A percentile compares a stretch with the other conserved stretches of the same genome.
phyloP scores from a whole-genome alignment of 2,888 invertebrate genomes.

The Eudasyphora cyanicolor region DNA sequence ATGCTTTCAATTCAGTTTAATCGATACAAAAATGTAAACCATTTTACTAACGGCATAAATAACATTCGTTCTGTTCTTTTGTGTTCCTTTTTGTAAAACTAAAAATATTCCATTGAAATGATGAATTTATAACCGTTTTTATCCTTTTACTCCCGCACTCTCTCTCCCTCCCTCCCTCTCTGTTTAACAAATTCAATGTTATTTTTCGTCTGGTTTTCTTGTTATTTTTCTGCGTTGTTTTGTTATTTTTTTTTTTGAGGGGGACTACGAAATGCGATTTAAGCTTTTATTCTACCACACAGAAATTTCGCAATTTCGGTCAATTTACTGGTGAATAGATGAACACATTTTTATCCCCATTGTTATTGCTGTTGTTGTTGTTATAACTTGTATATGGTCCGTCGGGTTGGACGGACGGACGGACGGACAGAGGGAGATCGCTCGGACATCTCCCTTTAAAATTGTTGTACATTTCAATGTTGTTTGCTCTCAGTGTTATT shows the following conservation, averaged over 20 bases:
- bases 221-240: no score
- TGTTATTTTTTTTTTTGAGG: no score
- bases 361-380: no score
- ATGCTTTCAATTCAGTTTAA: no score
- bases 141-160: neutral
- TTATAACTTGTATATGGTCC: constrained; percentile 15
- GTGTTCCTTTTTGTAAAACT: neutral
- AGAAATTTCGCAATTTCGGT: constrained; percentile 18
- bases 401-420: neutral
- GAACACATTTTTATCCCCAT: constrained; percentile 19
- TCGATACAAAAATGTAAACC: no score
- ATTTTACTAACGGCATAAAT: neutral
- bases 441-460: neutral
- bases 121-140: neutral
- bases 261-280: constrained; percentile 30
- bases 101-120: neutral
- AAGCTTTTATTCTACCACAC: neutral
- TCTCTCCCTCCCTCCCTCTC: no score
- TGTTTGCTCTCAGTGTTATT: neutral
- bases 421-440: no score
- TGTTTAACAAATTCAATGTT: neutral
- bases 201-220: neutral
- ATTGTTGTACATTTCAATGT: constrained; percentile 13
- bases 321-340: constrained; percentile 25
- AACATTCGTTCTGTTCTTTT: neutral